Conservation (phyloP, 2,113 vertebrate genomes). For the Tylochromis polylepis region DNA sequence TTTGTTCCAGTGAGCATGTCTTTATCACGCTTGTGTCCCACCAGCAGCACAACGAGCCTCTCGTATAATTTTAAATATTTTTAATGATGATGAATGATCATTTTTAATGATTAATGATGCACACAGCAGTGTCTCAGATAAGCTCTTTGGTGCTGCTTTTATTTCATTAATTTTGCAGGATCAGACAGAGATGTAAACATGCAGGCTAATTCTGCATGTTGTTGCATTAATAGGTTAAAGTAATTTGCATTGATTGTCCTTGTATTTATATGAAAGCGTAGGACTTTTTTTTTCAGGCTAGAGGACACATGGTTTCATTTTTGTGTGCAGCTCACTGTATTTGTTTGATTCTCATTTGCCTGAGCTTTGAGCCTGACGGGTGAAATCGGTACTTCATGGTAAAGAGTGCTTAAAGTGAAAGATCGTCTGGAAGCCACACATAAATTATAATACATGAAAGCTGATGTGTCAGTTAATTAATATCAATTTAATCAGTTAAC, state of each 20-base stretch:
- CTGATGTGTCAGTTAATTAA: background rate
- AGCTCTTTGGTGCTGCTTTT: background rate
- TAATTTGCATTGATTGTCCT: background rate
- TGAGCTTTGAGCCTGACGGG: background rate
- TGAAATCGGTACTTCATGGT: background rate
- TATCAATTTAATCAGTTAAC: background rate
- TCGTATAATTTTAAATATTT: background rate
- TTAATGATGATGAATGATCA: background rate
- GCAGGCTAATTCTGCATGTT: background rate
- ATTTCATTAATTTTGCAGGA: background rate
- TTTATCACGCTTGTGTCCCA: background rate
- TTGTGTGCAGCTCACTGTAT: accelerated
- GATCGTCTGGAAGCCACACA: background rate
- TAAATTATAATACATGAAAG: background rate
- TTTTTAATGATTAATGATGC: background rate
- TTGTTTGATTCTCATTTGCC: background rate
- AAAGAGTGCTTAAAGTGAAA: background rate
- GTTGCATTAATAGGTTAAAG: background rate
- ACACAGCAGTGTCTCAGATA: background rate
- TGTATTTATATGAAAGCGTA: background rate
- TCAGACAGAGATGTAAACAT: background rate
- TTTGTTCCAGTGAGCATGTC: background rate
- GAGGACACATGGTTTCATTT: background rate
- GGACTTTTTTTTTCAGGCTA: background rate
- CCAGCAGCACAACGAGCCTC: background rate